Evolutionary conservation across 2,888 invertebrate genomes (phyloP).

Genomic region (Celastrina argiolus): DNA sequence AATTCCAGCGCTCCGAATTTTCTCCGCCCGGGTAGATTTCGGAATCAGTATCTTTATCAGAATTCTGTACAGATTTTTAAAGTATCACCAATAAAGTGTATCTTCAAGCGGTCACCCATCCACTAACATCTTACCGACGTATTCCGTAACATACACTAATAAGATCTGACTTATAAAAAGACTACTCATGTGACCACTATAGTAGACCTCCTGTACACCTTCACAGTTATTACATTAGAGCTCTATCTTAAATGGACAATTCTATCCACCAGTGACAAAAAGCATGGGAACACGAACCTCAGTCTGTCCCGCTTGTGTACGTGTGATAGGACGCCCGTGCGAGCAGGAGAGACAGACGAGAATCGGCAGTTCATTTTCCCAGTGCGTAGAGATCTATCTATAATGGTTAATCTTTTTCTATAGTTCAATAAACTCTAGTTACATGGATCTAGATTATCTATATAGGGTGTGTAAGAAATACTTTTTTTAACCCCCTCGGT

Average conservation of each 20-base stretch:
- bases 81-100: too few species aligned
- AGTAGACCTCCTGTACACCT: not conserved
- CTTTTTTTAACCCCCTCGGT: too few species aligned
- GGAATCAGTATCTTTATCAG: too few species aligned
- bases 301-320: too few species aligned
- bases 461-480: not conserved
- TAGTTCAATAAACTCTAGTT: slow-evolving; percentile 63
- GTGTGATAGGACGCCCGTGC: too few species aligned
- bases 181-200: not conserved
- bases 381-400: slow-evolving; percentile 27
- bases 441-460: slow-evolving; percentile 61
- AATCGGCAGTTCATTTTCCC: slow-evolving; percentile 3
- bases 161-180: not conserved
- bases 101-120: too few species aligned
- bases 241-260: slow-evolving; percentile 30
- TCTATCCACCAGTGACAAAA: slow-evolving; percentile 25
- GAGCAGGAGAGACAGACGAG: too few species aligned
- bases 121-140: too few species aligned
- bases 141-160: not conserved
- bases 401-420: slow-evolving; percentile 45
- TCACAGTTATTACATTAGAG: slow-evolving; percentile 33
- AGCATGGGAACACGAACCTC: slow-evolving; percentile 19
- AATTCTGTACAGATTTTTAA: too few species aligned
- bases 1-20: too few species aligned
- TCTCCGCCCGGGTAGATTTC: too few species aligned